Conservation (phyloP, 2,797 vertebrate genomes). For the Gymnothorax javanicus region DNA sequence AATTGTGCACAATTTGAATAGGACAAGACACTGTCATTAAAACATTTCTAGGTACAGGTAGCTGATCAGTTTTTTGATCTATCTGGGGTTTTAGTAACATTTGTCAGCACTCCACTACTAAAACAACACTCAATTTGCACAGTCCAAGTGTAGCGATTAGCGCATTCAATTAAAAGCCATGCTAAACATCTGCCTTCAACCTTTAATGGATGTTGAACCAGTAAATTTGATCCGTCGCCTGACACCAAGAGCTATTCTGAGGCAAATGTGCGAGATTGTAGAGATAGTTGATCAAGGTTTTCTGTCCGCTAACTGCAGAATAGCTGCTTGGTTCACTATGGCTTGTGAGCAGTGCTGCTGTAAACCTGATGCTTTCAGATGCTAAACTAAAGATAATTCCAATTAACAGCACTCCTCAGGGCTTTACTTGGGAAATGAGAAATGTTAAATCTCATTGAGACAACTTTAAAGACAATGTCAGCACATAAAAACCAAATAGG, state of each 20-base stretch:
- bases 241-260: slow-evolving; percentile 25
- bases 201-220: slow-evolving; percentile 16
- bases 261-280: background rate
- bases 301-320: slow-evolving; percentile 14
- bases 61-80: slow-evolving; percentile 5
- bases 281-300: background rate
- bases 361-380: background rate
- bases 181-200: slow-evolving; percentile 25
- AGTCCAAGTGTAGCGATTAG: slow-evolving; percentile 26
- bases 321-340: background rate
- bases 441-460: slow-evolving; percentile 30
- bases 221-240: background rate
- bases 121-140: slow-evolving; percentile 37
- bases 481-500: slow-evolving; percentile 53
- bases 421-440: slow-evolving; percentile 46
- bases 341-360: background rate
- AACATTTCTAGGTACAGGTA: background rate
- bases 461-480: slow-evolving; percentile 64
- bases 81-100: background rate
- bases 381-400: slow-evolving; percentile 37
- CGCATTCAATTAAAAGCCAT: background rate
- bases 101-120: slow-evolving; percentile 35
- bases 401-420: slow-evolving; percentile 58
- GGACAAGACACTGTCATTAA: background rate
- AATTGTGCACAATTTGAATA: background rate